A percentile compares a stretch with the other conserved stretches of the same genome.
Conservation (phyloP, 2,888 invertebrate species). For the Ichneumon xanthorius region DNA sequence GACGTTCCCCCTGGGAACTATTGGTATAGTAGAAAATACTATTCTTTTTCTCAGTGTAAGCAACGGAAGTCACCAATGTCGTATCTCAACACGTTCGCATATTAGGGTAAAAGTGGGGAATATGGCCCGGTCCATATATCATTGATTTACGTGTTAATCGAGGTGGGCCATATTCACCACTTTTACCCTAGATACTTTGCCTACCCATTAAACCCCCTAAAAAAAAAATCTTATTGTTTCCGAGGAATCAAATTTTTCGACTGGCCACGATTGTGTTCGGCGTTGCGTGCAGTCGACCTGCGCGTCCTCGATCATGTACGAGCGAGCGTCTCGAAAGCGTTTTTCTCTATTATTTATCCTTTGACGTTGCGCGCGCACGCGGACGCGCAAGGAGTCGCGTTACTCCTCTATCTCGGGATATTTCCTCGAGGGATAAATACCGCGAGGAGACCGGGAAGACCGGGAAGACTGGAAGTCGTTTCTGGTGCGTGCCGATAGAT, state of each 20-base stretch:
- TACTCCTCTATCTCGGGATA: constrained; percentile 9
- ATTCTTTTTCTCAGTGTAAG: too few species aligned
- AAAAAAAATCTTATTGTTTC: too few species aligned
- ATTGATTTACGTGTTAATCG: too few species aligned
- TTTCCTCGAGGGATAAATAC: constrained; percentile 25
- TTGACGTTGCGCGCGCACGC: constrained; percentile 35
- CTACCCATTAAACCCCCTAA: too few species aligned
- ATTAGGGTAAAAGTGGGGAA: too few species aligned
- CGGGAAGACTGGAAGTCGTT: constrained; percentile 54
- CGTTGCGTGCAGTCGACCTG: constrained; percentile 22
- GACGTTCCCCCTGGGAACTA: too few species aligned
- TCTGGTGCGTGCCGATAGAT: constrained; percentile 57
- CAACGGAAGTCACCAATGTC: background rate
- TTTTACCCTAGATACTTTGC: too few species aligned
- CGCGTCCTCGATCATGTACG: constrained; percentile 22
- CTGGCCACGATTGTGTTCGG: background rate
- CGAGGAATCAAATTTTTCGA: background rate
- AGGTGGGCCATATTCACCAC: too few species aligned
- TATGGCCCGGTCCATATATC: too few species aligned
- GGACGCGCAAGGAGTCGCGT: constrained; percentile 29
- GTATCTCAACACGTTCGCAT: background rate
- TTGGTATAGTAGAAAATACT: too few species aligned
- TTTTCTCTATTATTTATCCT: constrained; percentile 47
- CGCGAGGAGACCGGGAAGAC: constrained; percentile 1
- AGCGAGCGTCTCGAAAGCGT: background rate